Evolutionary conservation across 1,140 invertebrate species (phyloP).

Genomic region (Drosophila equinoxialis): DNA sequence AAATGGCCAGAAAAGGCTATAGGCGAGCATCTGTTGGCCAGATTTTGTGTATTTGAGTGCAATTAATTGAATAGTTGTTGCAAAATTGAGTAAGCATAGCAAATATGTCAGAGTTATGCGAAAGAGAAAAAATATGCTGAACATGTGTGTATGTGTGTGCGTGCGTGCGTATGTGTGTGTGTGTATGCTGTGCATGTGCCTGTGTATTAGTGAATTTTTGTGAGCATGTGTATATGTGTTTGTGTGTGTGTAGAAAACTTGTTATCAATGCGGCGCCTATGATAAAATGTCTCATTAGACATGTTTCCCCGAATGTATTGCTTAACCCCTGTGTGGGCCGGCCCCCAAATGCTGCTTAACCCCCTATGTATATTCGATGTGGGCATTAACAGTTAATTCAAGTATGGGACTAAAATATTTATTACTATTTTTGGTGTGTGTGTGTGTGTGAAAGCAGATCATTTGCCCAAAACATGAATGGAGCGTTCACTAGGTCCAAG

Average conservation of each 20-base stretch:
- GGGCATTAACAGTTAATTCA: slow-evolving; percentile 26
- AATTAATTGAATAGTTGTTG: slow-evolving; percentile 44
- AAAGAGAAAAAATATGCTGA: slow-evolving; percentile 68
- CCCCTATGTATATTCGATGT: slow-evolving; percentile 14
- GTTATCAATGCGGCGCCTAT: slow-evolving; percentile 81
- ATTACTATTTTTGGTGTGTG: background rate
- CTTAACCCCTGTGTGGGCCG: slow-evolving; percentile 38
- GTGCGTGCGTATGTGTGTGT: slow-evolving; percentile 42
- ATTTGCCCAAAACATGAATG: too few species aligned
- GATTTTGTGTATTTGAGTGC: slow-evolving; percentile 35
- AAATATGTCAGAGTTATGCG: slow-evolving; percentile 63
- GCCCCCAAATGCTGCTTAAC: background rate
- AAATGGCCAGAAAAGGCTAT: slow-evolving; percentile 49
- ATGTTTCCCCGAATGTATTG: slow-evolving; percentile 74
- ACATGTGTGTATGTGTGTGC: slow-evolving; percentile 54
- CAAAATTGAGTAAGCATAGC: slow-evolving; percentile 40
- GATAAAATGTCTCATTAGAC: slow-evolving; percentile 76
- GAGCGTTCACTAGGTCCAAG: too few species aligned
- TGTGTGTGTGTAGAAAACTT: slow-evolving; percentile 68
- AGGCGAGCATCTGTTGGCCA: slow-evolving; percentile 56
- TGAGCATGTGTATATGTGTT: slow-evolving; percentile 23
- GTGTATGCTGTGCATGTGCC: slow-evolving; percentile 33
- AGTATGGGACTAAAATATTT: slow-evolving; percentile 30
- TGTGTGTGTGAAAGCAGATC: background rate
- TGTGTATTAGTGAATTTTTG: slow-evolving; percentile 53